Percentiles rank a stretch among this genome's conserved stretches.
phyloP scores from a whole-genome alignment of 2,888 invertebrate genomes.

The Drosophila greeni region DNA sequence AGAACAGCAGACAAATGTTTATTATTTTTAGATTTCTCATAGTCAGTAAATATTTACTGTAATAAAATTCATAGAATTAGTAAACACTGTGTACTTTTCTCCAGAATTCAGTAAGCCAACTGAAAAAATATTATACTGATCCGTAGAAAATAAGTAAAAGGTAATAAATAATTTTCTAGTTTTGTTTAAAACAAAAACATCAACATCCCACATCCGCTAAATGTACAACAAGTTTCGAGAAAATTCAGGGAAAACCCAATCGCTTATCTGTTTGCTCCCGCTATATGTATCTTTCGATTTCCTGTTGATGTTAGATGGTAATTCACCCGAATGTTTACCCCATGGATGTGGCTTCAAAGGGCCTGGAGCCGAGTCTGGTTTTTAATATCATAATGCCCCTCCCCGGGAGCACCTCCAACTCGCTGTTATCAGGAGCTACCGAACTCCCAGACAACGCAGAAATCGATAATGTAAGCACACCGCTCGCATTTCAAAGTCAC shows the following conservation, averaged over 20 bases:
- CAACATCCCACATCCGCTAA: conserved; percentile 6
- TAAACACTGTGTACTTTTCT: not conserved
- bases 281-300: conserved; percentile 24
- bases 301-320: conserved; percentile 27
- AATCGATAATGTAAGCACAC: conserved; percentile 28
- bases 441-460: conserved; percentile 18
- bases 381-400: conserved; percentile 8
- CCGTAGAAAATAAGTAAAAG: not conserved
- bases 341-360: conserved; percentile 13
- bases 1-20: not conserved
- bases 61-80: not conserved
- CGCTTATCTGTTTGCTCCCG: conserved; percentile 17
- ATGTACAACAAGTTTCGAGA: conserved; percentile 1
- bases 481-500: conserved; percentile 22
- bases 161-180: conserved; percentile 1
- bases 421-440: conserved; percentile 9
- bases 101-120: not conserved
- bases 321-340: conserved; percentile 20
- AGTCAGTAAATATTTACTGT: not conserved
- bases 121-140: not conserved
- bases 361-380: not conserved
- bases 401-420: conserved; percentile 6
- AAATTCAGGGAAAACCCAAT: conserved; percentile 13
- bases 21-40: not conserved
- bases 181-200: not conserved